Conservation (phyloP, 2,888 invertebrate species). For the Sipha maydis region DNA sequence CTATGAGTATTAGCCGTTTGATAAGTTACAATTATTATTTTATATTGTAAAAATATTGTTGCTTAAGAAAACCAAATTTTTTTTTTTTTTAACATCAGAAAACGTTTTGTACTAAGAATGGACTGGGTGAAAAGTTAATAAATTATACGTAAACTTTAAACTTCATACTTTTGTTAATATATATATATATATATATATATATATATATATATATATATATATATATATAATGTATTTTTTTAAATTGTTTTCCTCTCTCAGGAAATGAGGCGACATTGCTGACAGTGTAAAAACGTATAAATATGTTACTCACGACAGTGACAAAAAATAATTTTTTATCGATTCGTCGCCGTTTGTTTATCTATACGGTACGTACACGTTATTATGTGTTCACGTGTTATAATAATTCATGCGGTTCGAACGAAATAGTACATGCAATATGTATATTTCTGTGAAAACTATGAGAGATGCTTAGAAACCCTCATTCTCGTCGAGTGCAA, state of each 20-base stretch:
- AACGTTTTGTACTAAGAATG: not conserved
- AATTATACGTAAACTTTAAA: not conserved
- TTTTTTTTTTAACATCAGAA: not conserved
- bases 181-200: not conserved
- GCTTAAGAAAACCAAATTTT: not conserved
- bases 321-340: not conserved
- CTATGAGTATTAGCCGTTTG: no score
- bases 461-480: not conserved
- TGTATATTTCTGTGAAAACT: not conserved
- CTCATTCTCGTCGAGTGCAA: slow-evolving; percentile 20
- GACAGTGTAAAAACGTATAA: not conserved
- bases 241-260: no score
- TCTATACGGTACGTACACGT: not conserved
- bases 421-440: not conserved
- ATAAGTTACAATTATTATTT: no score
- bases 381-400: not conserved
- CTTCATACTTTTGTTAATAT: not conserved
- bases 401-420: not conserved
- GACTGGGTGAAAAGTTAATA: not conserved
- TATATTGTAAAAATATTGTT: no score
- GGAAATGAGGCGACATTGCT: not conserved
- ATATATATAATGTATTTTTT: no score
- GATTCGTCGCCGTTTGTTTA: not conserved
- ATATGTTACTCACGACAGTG: not conserved
- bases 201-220: not conserved